These are phyloP conservation scores for Spinibarbus caldwelli DNA, from an alignment of 2,797 vertebrate genomes.

Conservation along the genomic window DNA sequence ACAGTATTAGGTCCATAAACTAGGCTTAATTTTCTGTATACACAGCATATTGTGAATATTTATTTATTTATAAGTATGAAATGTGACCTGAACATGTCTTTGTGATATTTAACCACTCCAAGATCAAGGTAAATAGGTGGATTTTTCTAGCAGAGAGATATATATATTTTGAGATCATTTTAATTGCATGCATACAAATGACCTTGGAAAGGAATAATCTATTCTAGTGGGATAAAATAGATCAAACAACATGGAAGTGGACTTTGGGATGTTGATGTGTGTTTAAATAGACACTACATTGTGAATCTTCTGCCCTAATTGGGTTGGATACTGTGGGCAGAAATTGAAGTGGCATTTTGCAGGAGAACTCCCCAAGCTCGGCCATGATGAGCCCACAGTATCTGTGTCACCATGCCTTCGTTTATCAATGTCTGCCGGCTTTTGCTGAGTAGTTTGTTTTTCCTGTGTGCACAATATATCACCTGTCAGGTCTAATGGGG, in stretches of 20 bases:
- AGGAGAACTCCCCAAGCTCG: conserved; percentile 73
- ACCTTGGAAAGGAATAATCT: conserved; percentile 3
- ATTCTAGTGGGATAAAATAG: background rate
- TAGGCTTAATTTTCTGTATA: background rate
- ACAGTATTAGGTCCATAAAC: background rate
- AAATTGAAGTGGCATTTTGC: conserved; percentile 78
- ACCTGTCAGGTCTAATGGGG: conserved; percentile 79
- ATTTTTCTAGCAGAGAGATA: background rate
- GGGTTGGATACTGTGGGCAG: conserved; percentile 67
- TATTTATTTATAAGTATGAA: background rate
- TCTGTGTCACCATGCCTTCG: conserved; percentile 62
- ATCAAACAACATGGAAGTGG: background rate
- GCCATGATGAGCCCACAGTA: conserved; percentile 65
- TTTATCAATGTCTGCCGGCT: conserved; percentile 76
- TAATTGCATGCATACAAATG: background rate
- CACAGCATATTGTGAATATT: background rate
- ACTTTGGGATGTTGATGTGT: conserved; percentile 44
- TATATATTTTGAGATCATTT: background rate
- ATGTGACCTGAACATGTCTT: background rate
- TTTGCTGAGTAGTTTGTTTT: conserved; percentile 82
- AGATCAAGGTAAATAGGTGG: background rate
- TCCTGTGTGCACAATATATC: conserved; percentile 75
- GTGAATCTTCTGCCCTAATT: conserved; percentile 73
- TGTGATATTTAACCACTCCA: background rate
- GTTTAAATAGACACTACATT: conserved; percentile 54